Percentiles rank a stretch among this genome's conserved stretches.
These are phyloP conservation scores for Philotrypesis tridentata DNA, from an alignment of 1,140 invertebrate species.

Conservation along the genomic window DNA sequence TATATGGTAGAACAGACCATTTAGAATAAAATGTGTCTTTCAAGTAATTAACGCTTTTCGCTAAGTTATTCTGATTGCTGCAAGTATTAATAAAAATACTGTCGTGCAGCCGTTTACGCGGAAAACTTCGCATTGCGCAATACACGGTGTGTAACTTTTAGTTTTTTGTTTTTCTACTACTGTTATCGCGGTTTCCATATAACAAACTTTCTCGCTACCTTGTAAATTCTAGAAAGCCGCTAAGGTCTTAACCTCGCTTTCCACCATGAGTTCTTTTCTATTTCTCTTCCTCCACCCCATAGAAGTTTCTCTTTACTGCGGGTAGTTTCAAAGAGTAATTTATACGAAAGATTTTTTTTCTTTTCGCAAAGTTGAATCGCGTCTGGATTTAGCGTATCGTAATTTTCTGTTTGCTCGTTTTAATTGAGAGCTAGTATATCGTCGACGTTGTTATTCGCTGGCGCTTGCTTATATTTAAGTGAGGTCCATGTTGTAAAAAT, in stretches of 20 bases:
- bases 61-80: neutral
- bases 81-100: constrained; percentile 20
- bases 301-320: neutral
- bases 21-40: neutral
- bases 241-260: neutral
- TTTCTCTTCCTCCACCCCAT: neutral
- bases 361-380: too few species aligned
- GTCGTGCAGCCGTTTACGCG: neutral
- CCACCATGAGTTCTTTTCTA: neutral
- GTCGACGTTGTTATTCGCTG: too few species aligned
- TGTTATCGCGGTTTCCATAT: neutral
- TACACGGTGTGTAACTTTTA: neutral
- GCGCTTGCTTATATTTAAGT: too few species aligned
- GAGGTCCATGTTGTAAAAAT: too few species aligned
- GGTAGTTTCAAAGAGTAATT: neutral
- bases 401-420: too few species aligned
- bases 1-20: neutral
- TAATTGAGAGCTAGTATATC: too few species aligned
- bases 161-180: neutral
- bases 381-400: too few species aligned
- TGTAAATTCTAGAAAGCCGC: constrained; percentile 12
- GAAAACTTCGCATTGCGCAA: neutral
- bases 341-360: neutral
- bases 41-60: neutral
- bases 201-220: neutral